Base-by-base conservation (phyloP, 2,888 invertebrate species). In the Carabus problematicus region DNA sequence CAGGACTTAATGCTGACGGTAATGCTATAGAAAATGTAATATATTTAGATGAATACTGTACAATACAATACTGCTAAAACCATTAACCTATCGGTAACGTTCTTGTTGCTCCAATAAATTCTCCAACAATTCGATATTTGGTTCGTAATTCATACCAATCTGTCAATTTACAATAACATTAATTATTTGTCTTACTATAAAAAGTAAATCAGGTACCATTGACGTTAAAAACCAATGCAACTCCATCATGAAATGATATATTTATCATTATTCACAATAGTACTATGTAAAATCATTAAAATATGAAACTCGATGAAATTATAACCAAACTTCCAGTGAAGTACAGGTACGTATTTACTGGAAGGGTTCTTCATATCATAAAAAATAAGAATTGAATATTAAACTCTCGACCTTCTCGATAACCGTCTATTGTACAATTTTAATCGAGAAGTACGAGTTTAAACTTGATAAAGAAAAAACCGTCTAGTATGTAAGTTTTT, bases 91-190 rank as follows among this genome's bases (percentile, higher is more conserved):
- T 86, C 0, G 94, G 92, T 76, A 88, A 86, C 66, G 88, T 85
- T 70, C 91, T 87, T 62, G 91, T 83, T 55, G 89, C 88, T 39
- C 97, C 97, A 71, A 93, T 85, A 19, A 94, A 82, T 70, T 88
- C 86, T 0, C 97, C 97, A 74, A 94, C 84, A 76, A 97, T 92
- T 73, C 92, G 84, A 77, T 91, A 82, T 59, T 89, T 82, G 73
- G 85, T 86, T 67, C 96, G 85, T 63, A 96, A 80, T 70, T 76
- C 84, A 74, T 87, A 82, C 89, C 93, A 93, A 81, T 93, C 93
- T 92, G 75, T n/a, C 81, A 63, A 66, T 62, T 45, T 66, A 47
- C 70, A 64, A 29, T 29, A 3, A 29, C 29, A 29, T 29, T 29
- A 29, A 29, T 29, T 29, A 29, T 6, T 29, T 6, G 6, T 29